These are phyloP conservation scores for Elephas maximus DNA, from an alignment of 2,113 vertebrate genomes.

Conservation along the genomic window DNA sequence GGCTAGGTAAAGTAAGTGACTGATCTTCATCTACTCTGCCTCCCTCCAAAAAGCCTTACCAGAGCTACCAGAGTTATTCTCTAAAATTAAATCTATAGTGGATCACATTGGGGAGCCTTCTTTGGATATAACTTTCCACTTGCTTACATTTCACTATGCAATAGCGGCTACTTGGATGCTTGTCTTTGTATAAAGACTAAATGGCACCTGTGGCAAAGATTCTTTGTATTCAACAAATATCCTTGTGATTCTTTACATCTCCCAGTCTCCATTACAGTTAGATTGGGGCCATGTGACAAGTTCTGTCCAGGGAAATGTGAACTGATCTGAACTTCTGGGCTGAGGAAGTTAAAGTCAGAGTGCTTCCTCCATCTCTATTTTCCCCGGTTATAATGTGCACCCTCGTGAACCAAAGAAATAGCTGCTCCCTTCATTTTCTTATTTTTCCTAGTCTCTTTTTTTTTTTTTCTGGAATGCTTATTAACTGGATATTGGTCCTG, in stretches of 20 bases:
- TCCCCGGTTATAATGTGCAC: fast-evolving
- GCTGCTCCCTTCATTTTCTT: neutral
- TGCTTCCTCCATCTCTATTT: neutral
- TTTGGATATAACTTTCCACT: neutral
- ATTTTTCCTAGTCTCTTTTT: neutral
- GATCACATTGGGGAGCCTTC: fast-evolving
- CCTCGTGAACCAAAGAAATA: neutral
- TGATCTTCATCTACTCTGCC: neutral
- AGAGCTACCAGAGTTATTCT: neutral
- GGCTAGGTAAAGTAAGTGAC: neutral
- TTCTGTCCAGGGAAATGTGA: neutral
- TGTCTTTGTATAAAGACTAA: neutral
- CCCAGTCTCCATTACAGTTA: neutral
- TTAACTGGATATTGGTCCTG: neutral
- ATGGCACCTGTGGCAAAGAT: neutral
- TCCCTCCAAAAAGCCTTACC: neutral
- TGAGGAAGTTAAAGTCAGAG: neutral
- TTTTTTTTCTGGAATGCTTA: neutral
- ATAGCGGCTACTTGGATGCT: neutral
- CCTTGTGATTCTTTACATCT: neutral
- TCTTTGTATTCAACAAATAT: neutral
- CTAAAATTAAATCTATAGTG: neutral
- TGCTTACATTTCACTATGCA: neutral
- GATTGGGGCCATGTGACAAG: neutral
- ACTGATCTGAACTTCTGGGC: neutral